Evolutionary conservation across 1,140 invertebrate genomes (phyloP), one percentile per base, ranked within the genome.

Genomic region (Drepana arcuata): DNA sequence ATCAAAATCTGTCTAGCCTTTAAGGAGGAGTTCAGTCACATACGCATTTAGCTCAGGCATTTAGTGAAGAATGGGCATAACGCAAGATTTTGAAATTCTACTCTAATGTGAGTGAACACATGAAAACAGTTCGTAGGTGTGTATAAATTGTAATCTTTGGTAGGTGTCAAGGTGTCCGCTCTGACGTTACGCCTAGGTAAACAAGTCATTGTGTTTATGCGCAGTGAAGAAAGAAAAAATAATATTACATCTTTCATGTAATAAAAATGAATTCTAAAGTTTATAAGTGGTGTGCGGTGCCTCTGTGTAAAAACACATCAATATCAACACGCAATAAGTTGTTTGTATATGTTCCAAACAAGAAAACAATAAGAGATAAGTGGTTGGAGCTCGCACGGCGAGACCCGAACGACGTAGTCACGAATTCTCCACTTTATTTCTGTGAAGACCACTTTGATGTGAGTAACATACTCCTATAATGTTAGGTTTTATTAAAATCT

Each of bases 351-450:
- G 43, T 51, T 15, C 48, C 41, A 38, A 29, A 41, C 21, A 46
- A 46, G 34, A 46, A 51, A 51, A 35, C 11, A 42, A 16, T 54
- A 14, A 41, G 50, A 46, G 16, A 46, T 18, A 49, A 48, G 18
- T 54, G 46, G 46, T 25, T 54, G 30, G 46, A 50, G 14, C 41
- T 44, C 9, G 41, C 48, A 41, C 27, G 38, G 29, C 34, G 45
- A 33, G 29, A 41, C 26, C 38, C 45, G 18, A 21, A 21, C 18
- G 18, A 21, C 18, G 18, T 21, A 21, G 4, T 9, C 18, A 21
- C 18, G 18, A 21, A 21, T 21, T 21, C 18, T 4, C 9, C 18
- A 21, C 24, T 34, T 33, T 34, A 18, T 57, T 64, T 38, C 39
- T 58, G 63, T 41, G 30, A 32, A 21, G 30, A 32, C 15, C 30